Conservation (phyloP, 1,140 invertebrate species). For the Drosophila mauritiana region DNA sequence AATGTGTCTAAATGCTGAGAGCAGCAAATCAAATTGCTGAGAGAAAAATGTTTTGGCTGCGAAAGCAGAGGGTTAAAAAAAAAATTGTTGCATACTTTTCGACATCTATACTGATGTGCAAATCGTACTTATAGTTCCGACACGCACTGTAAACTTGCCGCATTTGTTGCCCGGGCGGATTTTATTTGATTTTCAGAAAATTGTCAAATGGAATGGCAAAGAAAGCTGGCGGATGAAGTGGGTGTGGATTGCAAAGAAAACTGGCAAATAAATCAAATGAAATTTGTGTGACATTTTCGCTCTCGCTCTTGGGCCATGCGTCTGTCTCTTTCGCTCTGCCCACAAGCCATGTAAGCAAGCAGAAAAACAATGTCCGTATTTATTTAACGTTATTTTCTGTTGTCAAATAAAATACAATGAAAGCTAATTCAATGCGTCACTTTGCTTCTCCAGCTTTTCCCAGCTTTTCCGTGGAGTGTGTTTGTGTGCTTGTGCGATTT, state of each 20-base stretch:
- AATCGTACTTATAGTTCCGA: background rate
- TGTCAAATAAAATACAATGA: constrained; percentile 70
- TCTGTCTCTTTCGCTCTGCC: constrained; percentile 11
- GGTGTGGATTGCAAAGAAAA: constrained; percentile 60
- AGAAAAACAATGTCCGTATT: constrained; percentile 56
- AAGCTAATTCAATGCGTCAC: constrained; percentile 60
- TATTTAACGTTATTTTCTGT: constrained; percentile 74
- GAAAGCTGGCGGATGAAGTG: background rate
- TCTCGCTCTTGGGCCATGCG: background rate
- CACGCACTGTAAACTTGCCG: constrained; percentile 21
- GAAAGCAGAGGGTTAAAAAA: background rate
- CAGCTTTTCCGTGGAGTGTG: background rate
- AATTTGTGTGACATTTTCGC: constrained; percentile 69
- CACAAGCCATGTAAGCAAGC: constrained; percentile 39
- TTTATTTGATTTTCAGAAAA: constrained; percentile 44
- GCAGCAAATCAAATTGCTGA: too few species aligned
- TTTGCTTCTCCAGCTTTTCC: constrained; percentile 9
- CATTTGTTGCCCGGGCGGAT: constrained; percentile 21
- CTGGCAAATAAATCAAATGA: constrained; percentile 81
- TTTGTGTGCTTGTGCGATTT: background rate
- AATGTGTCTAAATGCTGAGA: background rate
- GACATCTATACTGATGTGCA: too few species aligned
- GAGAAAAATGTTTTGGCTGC: background rate
- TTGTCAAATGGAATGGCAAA: constrained; percentile 14
- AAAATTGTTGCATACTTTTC: too few species aligned